Base-by-base conservation (phyloP, 2,888 invertebrate genomes). In the Chrysolina oricalcia region DNA sequence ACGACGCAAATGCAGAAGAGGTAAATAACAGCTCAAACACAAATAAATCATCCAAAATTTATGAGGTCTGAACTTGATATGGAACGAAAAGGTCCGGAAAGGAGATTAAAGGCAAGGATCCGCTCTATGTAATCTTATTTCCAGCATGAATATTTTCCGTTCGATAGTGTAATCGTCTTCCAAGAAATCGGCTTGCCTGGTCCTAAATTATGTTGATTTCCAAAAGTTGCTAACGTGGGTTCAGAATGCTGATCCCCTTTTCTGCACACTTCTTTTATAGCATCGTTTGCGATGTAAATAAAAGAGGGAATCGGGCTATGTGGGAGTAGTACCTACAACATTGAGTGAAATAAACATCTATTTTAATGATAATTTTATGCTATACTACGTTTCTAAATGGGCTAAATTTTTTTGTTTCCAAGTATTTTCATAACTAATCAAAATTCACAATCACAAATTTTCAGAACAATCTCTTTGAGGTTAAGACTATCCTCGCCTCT, bases 61-160 rank as follows among this genome's bases (percentile, higher is more conserved):
- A 68, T 68, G 53, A 21, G 53, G 56, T 53, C 68, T 53, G 68
- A 50, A 68, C 21, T 50, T 53, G 68, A 68, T 68, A 68, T 21
- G 35, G 53, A 53, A 68, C 56, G 48, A 56, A 68, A 68, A 68
- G 68, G 68, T 21, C n/a, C 53, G 27, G 13, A 35, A 53, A 35
- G 68, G 8, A 66, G 68, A 68, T 67, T 67, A 67, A 67, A 67
- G 67, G 50, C 48, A 67, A 48, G 35, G 67, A 67, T 67, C 50
- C 67, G 27, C 50, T 67, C 35, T 17, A 2, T 67, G 50, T 53
- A 68, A 68, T 53, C 68, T 50, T 13, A 68, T 68, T 68, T 68
- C 53, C 68, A 41, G 40, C 68, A 68, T 68, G 68, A 68, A 68
- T 68, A 68, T 68, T 68, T 68, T 53, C 56, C 53, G 53, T 68